These are phyloP conservation scores for Stomorhina lunata DNA, from an alignment of 2,888 invertebrate genomes.

Conservation along the genomic window DNA sequence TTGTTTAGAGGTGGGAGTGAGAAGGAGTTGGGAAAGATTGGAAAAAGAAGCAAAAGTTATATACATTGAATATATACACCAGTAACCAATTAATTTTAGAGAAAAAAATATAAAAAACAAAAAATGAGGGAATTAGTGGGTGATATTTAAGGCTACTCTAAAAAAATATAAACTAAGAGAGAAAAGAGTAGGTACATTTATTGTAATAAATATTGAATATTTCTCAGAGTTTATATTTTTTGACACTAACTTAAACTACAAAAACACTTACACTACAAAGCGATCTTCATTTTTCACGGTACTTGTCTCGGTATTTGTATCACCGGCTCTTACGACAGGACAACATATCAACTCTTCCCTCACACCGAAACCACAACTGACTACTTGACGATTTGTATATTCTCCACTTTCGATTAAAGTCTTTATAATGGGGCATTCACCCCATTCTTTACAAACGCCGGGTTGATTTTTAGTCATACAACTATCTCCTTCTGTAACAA, in stretches of 20 bases:
- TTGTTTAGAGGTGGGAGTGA: not conserved
- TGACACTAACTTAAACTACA: not conserved
- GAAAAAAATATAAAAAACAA: not conserved
- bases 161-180: not conserved
- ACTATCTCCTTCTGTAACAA: slow-evolving; percentile 51
- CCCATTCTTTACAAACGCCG: slow-evolving; percentile 51
- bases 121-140: not conserved
- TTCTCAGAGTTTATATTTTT: not conserved
- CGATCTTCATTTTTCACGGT: slow-evolving; percentile 1
- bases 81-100: slow-evolving; percentile 42
- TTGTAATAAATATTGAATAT: no score
- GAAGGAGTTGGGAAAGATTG: slow-evolving; percentile 21
- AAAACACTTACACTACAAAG: slow-evolving; percentile 35
- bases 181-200: not conserved
- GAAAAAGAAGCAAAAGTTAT: slow-evolving; percentile 43
- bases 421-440: slow-evolving; percentile 55
- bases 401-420: slow-evolving; percentile 42
- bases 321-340: slow-evolving; percentile 36
- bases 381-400: slow-evolving; percentile 49
- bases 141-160: not conserved
- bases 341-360: slow-evolving; percentile 65
- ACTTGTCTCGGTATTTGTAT: not conserved
- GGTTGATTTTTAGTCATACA: slow-evolving; percentile 52
- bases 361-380: slow-evolving; percentile 59
- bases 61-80: slow-evolving; percentile 50